Conservation (phyloP, 2,888 invertebrate genomes). For the Biston betularia region DNA sequence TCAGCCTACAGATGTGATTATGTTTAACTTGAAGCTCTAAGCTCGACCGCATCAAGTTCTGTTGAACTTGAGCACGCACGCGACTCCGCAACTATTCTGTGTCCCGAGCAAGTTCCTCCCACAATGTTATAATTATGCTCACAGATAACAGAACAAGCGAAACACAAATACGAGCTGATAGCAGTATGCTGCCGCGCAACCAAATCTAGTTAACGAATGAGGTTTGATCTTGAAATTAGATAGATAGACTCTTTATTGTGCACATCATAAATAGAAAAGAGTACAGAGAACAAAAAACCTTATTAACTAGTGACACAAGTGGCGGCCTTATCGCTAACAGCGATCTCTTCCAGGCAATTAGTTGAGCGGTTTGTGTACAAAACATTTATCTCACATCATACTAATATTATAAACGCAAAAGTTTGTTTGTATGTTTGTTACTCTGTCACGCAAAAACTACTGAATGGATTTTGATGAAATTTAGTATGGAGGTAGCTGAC, state of each 20-base stretch:
- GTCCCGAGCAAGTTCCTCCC: background rate
- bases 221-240: background rate
- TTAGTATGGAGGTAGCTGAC: too few relatives aligned
- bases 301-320: too few relatives aligned
- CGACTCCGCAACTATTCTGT: background rate
- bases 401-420: too few relatives aligned
- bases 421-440: too few relatives aligned
- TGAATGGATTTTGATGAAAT: too few relatives aligned
- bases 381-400: background rate
- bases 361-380: too few relatives aligned
- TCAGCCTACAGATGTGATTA: background rate
- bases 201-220: background rate
- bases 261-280: too few relatives aligned
- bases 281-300: too few relatives aligned
- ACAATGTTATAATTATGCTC: conserved; percentile 3
- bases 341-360: too few relatives aligned
- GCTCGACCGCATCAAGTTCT: background rate
- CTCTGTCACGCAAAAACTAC: too few relatives aligned
- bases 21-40: conserved; percentile 2
- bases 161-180: background rate
- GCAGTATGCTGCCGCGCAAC: background rate
- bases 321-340: too few relatives aligned
- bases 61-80: background rate
- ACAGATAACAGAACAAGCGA: background rate
- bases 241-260: background rate